Evolutionary conservation across 2,113 vertebrate genomes (phyloP).

Genomic region (Alosa alosa): DNA sequence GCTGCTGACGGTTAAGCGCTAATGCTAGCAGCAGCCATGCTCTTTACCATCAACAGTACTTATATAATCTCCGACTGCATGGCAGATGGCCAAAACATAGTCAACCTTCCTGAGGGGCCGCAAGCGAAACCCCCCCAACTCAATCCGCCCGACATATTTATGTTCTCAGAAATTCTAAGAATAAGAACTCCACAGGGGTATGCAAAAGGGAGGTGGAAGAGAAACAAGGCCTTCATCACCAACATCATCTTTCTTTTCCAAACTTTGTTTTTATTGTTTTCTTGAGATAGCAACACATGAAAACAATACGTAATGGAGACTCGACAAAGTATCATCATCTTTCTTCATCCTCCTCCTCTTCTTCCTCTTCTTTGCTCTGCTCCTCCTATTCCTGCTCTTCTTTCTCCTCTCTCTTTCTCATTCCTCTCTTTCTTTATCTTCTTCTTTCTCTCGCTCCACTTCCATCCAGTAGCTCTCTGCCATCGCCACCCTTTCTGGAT

Average conservation of each 20-base stretch:
- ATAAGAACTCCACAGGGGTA: conserved; percentile 52
- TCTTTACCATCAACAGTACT: conserved; percentile 55
- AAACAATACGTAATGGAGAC: no score
- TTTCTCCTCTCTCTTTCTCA: background rate
- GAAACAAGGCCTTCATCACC: background rate
- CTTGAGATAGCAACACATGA: no score
- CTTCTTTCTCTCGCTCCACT: background rate
- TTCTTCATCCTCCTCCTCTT: background rate
- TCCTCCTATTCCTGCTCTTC: background rate
- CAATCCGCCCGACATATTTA: conserved; percentile 26
- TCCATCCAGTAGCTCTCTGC: background rate
- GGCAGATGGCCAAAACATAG: conserved; percentile 55
- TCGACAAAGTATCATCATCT: no score
- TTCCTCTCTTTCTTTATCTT: background rate
- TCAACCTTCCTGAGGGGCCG: conserved; percentile 28
- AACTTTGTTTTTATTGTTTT: no score
- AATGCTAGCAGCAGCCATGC: conserved; percentile 47
- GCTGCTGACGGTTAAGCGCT: conserved; percentile 49
- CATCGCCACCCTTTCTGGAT: background rate
- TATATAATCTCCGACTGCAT: conserved; percentile 61
- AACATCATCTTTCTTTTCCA: no score
- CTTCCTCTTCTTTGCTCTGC: background rate
- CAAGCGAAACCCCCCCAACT: background rate
- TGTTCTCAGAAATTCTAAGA: conserved; percentile 46
- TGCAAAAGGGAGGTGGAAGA: background rate